Evolutionary conservation across 2,797 vertebrate species (phyloP).

Genomic region (Emys orbicularis): DNA sequence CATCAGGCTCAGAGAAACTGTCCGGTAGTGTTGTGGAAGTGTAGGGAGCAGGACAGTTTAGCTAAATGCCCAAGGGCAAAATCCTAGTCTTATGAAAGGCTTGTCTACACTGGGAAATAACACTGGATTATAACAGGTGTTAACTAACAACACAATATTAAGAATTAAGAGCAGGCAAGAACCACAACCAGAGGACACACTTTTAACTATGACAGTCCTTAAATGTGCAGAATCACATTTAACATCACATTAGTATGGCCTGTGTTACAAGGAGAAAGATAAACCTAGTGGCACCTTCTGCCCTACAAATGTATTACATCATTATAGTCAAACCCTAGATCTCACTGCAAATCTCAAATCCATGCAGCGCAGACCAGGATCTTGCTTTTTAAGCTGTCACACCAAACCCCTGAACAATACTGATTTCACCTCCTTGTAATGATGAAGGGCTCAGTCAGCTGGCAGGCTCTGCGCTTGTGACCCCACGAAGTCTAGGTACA

Average conservation of each 20-base stretch:
- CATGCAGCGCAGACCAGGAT: background rate
- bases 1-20: background rate
- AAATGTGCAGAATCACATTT: background rate
- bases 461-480: background rate
- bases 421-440: background rate
- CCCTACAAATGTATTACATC: background rate
- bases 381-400: background rate
- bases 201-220: background rate
- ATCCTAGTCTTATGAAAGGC: background rate
- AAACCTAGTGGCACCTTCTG: background rate
- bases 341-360: background rate
- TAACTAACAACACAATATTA: background rate
- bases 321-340: background rate
- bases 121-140: background rate
- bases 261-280: background rate
- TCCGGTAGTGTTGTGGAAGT: background rate
- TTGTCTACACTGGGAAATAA: background rate
- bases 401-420: background rate
- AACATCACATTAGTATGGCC: background rate
- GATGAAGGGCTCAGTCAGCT: background rate
- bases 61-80: background rate
- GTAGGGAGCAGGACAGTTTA: background rate
- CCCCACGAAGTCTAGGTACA: background rate
- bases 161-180: background rate
- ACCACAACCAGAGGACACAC: background rate